Evolutionary conservation across 2,888 invertebrate genomes (phyloP).

Genomic region (Apotomis capreana): DNA sequence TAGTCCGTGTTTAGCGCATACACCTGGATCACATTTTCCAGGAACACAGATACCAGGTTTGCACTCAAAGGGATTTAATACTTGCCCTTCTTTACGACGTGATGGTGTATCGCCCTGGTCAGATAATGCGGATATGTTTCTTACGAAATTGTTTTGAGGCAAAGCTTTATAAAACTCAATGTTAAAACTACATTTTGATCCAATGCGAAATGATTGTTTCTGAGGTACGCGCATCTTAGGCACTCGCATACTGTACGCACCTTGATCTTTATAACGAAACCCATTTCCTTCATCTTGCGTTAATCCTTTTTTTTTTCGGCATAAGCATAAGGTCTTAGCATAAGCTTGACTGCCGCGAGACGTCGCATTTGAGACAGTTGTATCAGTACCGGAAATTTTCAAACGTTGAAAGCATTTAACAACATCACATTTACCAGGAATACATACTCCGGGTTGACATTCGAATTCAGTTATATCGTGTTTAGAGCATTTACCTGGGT

Average conservation of each 20-base stretch:
- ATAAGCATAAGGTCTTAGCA: neutral
- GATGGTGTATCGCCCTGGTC: neutral
- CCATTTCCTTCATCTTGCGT: neutral
- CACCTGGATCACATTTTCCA: too few species aligned
- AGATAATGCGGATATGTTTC: too few species aligned
- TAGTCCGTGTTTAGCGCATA: too few species aligned
- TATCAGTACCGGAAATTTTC: neutral
- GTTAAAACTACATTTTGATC: constrained; percentile 19
- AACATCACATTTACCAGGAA: constrained; percentile 10
- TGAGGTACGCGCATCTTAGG: neutral
- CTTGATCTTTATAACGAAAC: constrained; percentile 2
- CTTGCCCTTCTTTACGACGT: neutral
- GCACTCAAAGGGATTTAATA: neutral
- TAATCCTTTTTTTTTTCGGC: neutral
- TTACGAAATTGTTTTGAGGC: too few species aligned
- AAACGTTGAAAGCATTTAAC: neutral
- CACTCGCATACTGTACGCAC: constrained; percentile 2
- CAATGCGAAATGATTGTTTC: constrained; percentile 13
- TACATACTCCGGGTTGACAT: neutral
- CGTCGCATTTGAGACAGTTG: neutral
- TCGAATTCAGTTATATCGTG: neutral
- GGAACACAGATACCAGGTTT: too few species aligned
- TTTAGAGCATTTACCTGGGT: neutral
- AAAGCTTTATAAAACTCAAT: constrained; percentile 20
- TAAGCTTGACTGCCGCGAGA: constrained; percentile 6